phyloP scores from a whole-genome alignment of 2,888 invertebrate species.

The Rhamnusium bicolor region DNA sequence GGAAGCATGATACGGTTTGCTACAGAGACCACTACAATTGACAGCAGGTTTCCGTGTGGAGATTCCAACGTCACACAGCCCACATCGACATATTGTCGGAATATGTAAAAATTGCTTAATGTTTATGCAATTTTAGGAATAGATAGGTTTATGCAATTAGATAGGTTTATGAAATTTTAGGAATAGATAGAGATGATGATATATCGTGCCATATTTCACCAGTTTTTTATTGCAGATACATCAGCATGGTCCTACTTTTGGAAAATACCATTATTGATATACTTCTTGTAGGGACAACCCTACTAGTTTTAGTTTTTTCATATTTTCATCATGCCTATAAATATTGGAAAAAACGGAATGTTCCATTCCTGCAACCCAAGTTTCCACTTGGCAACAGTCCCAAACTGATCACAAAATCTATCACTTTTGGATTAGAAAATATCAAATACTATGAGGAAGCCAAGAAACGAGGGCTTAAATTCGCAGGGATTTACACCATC shows the following conservation, averaged over 20 bases:
- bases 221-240: too few relatives aligned
- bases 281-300: background rate
- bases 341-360: constrained; percentile 56
- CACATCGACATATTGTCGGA: too few relatives aligned
- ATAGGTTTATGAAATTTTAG: too few relatives aligned
- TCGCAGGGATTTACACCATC: constrained; percentile 42
- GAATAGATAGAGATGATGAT: too few relatives aligned
- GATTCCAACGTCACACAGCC: too few relatives aligned
- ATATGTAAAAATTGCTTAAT: too few relatives aligned
- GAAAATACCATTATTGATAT: background rate
- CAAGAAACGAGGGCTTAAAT: constrained; percentile 34
- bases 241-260: background rate
- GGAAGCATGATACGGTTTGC: too few relatives aligned
- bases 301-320: background rate
- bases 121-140: too few relatives aligned
- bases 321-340: constrained; percentile 40
- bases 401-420: constrained; percentile 36
- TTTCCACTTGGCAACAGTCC: constrained; percentile 59
- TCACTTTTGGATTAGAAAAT: constrained; percentile 35
- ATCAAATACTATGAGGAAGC: constrained; percentile 44
- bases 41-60: too few relatives aligned
- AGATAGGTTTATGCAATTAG: too few relatives aligned
- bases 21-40: too few relatives aligned
- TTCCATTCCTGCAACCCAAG: constrained; percentile 53
- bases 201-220: too few relatives aligned